These are phyloP conservation scores for Macrosteles quadrilineatus DNA, from an alignment of 1,140 invertebrate species.

Conservation along the genomic window DNA sequence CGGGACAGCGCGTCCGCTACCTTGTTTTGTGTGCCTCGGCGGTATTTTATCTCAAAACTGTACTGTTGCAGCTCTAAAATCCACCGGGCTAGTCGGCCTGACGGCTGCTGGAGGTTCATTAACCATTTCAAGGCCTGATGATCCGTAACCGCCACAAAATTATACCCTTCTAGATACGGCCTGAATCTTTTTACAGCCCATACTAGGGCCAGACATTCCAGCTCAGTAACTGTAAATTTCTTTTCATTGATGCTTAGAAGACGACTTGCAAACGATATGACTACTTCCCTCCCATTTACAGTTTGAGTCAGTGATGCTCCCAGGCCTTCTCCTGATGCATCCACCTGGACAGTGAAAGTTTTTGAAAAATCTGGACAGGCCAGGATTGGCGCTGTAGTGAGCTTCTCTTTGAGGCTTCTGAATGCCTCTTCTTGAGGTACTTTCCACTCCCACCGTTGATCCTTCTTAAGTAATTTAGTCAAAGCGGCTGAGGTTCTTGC, in stretches of 20 bases:
- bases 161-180: too few relatives aligned
- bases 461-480: conserved; percentile 42
- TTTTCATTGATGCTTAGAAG: background rate
- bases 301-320: background rate
- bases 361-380: conserved; percentile 38
- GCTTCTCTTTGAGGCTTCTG: conserved; percentile 41
- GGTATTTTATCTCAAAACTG: background rate
- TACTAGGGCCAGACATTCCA: background rate
- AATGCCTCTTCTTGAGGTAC: conserved; percentile 27
- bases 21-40: background rate
- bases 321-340: background rate
- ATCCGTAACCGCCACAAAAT: too few relatives aligned
- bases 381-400: conserved; percentile 39
- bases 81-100: background rate
- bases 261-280: background rate
- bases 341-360: background rate
- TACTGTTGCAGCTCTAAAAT: background rate
- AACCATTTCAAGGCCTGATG: too few relatives aligned
- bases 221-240: background rate
- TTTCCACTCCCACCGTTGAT: conserved; percentile 36
- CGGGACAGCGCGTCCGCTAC: background rate
- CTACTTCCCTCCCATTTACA: background rate
- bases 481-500: conserved; percentile 43
- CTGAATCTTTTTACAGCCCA: too few relatives aligned
- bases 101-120: too few relatives aligned